Evolutionary conservation across 1,140 invertebrate species (phyloP).

Genomic region (Oryzaephilus surinamensis): DNA sequence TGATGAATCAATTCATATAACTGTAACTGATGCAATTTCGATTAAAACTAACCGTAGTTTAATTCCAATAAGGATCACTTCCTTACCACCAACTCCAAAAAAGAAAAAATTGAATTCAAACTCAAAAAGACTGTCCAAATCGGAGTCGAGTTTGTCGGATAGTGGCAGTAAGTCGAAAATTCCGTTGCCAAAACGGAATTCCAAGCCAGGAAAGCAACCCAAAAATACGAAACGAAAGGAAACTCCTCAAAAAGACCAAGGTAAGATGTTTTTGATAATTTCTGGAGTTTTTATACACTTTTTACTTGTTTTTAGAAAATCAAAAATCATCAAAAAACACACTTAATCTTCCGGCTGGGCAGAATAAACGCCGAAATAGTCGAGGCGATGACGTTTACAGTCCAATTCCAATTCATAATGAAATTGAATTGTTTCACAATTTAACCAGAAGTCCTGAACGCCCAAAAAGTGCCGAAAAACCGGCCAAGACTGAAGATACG

Average conservation of each 20-base stretch:
- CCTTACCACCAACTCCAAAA: conserved; percentile 4
- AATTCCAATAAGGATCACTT: conserved; percentile 9
- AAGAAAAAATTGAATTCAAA: conserved; percentile 4
- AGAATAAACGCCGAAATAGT: too few relatives aligned
- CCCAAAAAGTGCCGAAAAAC: conserved; percentile 1
- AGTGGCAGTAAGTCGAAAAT: conserved; percentile 3
- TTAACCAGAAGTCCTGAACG: conserved; percentile 34
- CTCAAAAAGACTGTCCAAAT: conserved; percentile 9
- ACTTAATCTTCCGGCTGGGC: too few relatives aligned
- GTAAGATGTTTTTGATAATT: too few relatives aligned
- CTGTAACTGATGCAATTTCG: conserved; percentile 17
- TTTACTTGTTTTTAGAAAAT: too few relatives aligned
- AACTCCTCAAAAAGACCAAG: too few relatives aligned
- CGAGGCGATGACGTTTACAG: conserved; percentile 21
- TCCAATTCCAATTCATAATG: conserved; percentile 42
- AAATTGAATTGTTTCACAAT: conserved; percentile 52
- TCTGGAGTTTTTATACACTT: too few relatives aligned
- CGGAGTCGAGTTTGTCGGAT: conserved; percentile 8
- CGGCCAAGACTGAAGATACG: neutral
- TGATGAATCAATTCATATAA: conserved; percentile 31
- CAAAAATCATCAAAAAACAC: conserved; percentile 6
- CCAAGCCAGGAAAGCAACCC: conserved; percentile 3
- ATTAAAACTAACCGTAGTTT: conserved; percentile 8
- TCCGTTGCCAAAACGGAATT: conserved; percentile 4
- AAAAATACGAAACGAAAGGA: neutral